Evolutionary conservation across 2,113 vertebrate species (phyloP).

Genomic region (Antennarius striatus): DNA sequence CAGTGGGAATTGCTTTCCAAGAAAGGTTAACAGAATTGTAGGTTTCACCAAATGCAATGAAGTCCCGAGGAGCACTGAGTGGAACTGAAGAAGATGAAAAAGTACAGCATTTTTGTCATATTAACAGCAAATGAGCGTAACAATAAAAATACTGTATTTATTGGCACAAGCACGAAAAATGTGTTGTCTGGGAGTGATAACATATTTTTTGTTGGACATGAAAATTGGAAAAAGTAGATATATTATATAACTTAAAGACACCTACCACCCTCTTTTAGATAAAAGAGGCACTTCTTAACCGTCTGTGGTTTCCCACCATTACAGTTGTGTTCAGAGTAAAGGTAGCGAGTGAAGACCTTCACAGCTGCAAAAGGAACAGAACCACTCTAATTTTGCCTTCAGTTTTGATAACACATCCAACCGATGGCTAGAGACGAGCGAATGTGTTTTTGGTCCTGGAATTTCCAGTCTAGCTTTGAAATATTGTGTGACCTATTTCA

Average conservation of each 20-base stretch:
- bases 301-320: slow-evolving; percentile 24
- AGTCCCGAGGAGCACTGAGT: slow-evolving; percentile 44
- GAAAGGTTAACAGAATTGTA: slow-evolving; percentile 50
- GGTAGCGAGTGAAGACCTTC: slow-evolving; percentile 69
- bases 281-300: slow-evolving; percentile 64
- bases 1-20: slow-evolving; percentile 67
- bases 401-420: too few relatives aligned
- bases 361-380: slow-evolving; percentile 63
- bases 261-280: slow-evolving; percentile 73
- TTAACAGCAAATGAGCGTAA: too few relatives aligned
- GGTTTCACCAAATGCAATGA: slow-evolving; percentile 36
- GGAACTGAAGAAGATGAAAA: slow-evolving; percentile 59
- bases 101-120: background rate
- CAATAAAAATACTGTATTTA: too few relatives aligned
- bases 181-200: too few relatives aligned
- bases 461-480: background rate
- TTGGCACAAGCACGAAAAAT: too few relatives aligned
- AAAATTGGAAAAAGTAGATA: too few relatives aligned
- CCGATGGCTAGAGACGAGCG: too few relatives aligned
- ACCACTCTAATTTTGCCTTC: background rate
- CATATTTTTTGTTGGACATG: too few relatives aligned
- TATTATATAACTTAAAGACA: background rate
- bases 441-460: too few relatives aligned
- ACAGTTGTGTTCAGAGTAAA: slow-evolving; percentile 72
- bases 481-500: background rate